phyloP scores from a whole-genome alignment of 2,888 invertebrate genomes.

The Trichacis sp. region DNA sequence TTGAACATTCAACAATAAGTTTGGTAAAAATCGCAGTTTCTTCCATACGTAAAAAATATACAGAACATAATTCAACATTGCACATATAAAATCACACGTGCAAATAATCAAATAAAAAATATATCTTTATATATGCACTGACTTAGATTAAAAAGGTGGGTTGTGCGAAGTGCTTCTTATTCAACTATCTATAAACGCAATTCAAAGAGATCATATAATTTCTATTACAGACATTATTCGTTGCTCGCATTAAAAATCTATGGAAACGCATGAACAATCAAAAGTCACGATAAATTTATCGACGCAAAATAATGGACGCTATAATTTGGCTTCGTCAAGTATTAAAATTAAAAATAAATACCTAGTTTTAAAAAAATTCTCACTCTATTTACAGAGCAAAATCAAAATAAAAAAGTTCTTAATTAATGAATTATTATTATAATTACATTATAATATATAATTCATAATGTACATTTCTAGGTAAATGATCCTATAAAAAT shows the following conservation, averaged over 20 bases:
- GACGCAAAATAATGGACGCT: background rate
- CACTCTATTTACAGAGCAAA: constrained; percentile 21
- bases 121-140: background rate
- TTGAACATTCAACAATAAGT: background rate
- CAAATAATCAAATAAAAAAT: background rate
- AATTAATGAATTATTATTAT: too few relatives aligned
- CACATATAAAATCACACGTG: background rate
- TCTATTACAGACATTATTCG: background rate
- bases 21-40: background rate
- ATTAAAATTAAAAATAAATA: constrained; percentile 23
- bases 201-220: background rate
- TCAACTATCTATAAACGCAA: background rate
- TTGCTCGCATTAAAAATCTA: background rate
- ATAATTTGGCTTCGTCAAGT: background rate
- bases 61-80: background rate
- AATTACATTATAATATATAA: too few relatives aligned
- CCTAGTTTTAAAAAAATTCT: background rate
- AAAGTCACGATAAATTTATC: background rate
- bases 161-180: background rate
- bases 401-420: too few relatives aligned
- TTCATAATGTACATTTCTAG: too few relatives aligned
- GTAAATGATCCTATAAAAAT: constrained; percentile 31
- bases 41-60: background rate
- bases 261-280: background rate
- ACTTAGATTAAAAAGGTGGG: background rate